These are phyloP conservation scores for Dicerorhinus sumatrensis DNA, from an alignment of 2,113 vertebrate genomes.

Conservation along the genomic window DNA sequence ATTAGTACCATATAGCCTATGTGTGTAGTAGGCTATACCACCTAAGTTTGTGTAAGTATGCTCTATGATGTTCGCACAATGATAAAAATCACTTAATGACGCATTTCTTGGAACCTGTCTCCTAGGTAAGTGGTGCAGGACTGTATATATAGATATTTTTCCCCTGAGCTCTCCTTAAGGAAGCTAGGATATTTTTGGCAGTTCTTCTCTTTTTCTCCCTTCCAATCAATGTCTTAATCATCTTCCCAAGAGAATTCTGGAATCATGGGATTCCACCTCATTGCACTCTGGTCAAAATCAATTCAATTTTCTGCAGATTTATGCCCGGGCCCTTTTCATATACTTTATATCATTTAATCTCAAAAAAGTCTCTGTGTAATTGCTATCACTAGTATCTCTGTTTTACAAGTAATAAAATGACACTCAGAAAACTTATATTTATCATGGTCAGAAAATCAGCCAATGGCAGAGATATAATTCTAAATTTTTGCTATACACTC, in stretches of 20 bases:
- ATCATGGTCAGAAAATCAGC: not conserved
- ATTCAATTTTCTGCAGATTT: conserved; percentile 1
- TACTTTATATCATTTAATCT: not conserved
- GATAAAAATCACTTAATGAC: too few relatives aligned
- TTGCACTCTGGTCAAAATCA: not conserved
- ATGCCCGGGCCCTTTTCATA: not conserved
- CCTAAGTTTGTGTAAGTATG: too few relatives aligned
- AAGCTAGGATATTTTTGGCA: not conserved
- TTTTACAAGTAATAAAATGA: not conserved
- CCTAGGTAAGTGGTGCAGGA: too few relatives aligned
- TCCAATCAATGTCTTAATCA: conserved; percentile 12
- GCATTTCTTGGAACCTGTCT: too few relatives aligned
- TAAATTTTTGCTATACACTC: not conserved
- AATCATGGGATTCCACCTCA: not conserved
- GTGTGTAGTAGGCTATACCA: too few relatives aligned
- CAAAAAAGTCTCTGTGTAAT: not conserved
- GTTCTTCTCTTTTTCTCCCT: not conserved
- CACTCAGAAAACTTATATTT: not conserved
- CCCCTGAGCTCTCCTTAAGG: not conserved
- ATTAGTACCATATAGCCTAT: too few relatives aligned
- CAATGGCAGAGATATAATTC: not conserved
- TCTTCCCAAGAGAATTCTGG: conserved; percentile 1
- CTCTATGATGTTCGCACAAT: too few relatives aligned
- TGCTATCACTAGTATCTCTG: not conserved
- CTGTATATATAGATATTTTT: not conserved